Evolutionary conservation across 1,140 invertebrate species (phyloP).

Genomic region (Drosophila sucinea): DNA sequence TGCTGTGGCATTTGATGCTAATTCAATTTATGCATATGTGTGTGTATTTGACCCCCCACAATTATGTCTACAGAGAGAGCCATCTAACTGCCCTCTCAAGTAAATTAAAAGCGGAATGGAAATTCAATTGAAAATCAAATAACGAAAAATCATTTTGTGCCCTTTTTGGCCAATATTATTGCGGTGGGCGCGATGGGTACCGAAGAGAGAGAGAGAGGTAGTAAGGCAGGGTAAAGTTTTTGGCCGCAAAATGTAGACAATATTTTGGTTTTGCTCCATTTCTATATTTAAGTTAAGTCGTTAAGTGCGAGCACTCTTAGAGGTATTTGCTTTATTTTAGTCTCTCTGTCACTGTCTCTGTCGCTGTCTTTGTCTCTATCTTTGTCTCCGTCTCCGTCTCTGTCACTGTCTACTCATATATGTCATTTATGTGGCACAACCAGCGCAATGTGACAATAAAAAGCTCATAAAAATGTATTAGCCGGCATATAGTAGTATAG

Average conservation of each 20-base stretch:
- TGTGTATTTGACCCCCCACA: not conserved
- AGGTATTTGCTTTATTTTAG: no score
- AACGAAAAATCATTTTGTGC: not conserved
- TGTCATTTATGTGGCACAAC: slow-evolving; percentile 65
- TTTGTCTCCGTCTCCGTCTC: slow-evolving; percentile 11
- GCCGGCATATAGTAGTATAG: slow-evolving; percentile 32
- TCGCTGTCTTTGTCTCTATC: not conserved
- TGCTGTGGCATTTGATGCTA: slow-evolving; percentile 10
- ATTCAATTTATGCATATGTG: slow-evolving; percentile 7
- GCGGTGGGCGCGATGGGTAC: not conserved
- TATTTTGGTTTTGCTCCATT: slow-evolving; percentile 4
- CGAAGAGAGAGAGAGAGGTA: no score
- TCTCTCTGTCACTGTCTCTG: no score
- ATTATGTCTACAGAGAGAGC: not conserved
- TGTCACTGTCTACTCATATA: slow-evolving; percentile 16
- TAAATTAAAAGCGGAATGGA: slow-evolving; percentile 1
- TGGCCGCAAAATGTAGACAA: slow-evolving; percentile 12
- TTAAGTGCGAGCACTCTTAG: no score
- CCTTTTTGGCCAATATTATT: not conserved
- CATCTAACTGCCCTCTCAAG: not conserved
- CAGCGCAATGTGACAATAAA: slow-evolving; percentile 78
- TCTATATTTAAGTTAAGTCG: no score
- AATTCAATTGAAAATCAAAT: slow-evolving; percentile 1
- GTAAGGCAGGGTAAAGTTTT: not conserved
- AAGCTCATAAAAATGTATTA: slow-evolving; percentile 78